Evolutionary conservation across 2,888 invertebrate species (phyloP).

Genomic region (Odontothrips loti): DNA sequence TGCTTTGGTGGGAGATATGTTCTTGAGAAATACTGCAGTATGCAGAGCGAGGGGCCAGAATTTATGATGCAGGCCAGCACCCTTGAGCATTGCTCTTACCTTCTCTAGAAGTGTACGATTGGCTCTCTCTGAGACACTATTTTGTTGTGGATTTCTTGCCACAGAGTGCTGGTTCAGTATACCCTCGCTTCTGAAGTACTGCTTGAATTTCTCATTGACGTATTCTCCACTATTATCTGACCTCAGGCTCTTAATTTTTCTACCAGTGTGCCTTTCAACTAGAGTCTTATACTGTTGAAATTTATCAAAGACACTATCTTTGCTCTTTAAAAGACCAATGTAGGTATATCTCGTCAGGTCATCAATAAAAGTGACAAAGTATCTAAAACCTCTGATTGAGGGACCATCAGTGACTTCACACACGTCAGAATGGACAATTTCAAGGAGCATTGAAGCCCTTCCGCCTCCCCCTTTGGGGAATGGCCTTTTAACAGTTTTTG

Average conservation of each 20-base stretch:
- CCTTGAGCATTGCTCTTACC: not conserved
- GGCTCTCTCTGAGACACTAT: constrained; percentile 38
- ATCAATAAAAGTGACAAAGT: constrained; percentile 43
- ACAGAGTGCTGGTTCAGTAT: constrained; percentile 42
- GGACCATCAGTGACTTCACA: constrained; percentile 39
- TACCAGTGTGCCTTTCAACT: constrained; percentile 41
- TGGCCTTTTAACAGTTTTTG: not conserved
- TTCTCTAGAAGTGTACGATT: not conserved
- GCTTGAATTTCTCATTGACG: constrained; percentile 37
- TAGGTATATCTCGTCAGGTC: constrained; percentile 41
- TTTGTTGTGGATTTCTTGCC: constrained; percentile 42
- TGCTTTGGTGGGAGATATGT: constrained; percentile 12
- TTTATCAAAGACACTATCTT: constrained; percentile 39
- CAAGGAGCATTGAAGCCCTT: constrained; percentile 34
- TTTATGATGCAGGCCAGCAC: not conserved
- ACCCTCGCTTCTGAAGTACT: constrained; percentile 38
- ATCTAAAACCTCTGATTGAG: constrained; percentile 39
- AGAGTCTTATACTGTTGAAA: constrained; percentile 41
- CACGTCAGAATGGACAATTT: constrained; percentile 41
- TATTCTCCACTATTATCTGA: constrained; percentile 41
- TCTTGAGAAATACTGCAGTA: not conserved
- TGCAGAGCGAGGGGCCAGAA: constrained; percentile 4
- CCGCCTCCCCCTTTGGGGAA: not conserved
- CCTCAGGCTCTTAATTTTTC: constrained; percentile 39
- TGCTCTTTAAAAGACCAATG: constrained; percentile 41